These are phyloP conservation scores for Pristiophorus japonicus DNA, from an alignment of 2,113 vertebrate genomes.

Conservation along the genomic window DNA sequence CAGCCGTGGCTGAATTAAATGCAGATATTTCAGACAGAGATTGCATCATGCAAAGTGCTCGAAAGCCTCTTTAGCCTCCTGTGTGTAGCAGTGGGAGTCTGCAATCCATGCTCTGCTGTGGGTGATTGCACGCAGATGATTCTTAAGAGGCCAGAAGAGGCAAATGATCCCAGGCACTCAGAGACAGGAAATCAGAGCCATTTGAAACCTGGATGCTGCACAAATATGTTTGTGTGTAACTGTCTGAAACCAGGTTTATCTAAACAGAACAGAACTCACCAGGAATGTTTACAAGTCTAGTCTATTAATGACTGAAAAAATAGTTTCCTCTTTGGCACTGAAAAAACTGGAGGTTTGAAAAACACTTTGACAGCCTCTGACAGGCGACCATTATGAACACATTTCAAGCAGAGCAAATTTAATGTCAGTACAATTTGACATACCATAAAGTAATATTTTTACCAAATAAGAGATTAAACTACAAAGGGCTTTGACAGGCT, in stretches of 20 bases:
- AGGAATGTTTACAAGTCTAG: conserved; percentile 21
- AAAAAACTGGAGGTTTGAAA: neutral
- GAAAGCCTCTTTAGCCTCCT: no score
- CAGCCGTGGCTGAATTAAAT: neutral
- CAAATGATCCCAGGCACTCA: neutral
- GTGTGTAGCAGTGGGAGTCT: neutral
- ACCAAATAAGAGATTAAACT: neutral
- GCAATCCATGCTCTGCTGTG: neutral
- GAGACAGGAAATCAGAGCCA: conserved; percentile 11
- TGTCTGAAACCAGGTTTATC: conserved; percentile 21
- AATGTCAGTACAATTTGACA: neutral
- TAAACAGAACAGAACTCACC: conserved; percentile 11
- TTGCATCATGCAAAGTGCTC: conserved; percentile 17
- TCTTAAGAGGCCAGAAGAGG: neutral
- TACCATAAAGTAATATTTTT: neutral
- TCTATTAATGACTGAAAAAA: neutral
- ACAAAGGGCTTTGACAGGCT: neutral
- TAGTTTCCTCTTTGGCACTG: neutral
- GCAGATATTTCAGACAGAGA: neutral
- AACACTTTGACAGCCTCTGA: neutral
- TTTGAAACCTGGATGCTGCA: neutral
- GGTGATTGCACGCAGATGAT: neutral
- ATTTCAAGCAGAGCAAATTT: neutral
- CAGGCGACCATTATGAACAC: neutral
- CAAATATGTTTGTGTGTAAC: neutral